A percentile compares a stretch with the other conserved stretches of the same genome.
Conservation (phyloP, 2,113 vertebrate species). For the Apteryx mantelli region DNA sequence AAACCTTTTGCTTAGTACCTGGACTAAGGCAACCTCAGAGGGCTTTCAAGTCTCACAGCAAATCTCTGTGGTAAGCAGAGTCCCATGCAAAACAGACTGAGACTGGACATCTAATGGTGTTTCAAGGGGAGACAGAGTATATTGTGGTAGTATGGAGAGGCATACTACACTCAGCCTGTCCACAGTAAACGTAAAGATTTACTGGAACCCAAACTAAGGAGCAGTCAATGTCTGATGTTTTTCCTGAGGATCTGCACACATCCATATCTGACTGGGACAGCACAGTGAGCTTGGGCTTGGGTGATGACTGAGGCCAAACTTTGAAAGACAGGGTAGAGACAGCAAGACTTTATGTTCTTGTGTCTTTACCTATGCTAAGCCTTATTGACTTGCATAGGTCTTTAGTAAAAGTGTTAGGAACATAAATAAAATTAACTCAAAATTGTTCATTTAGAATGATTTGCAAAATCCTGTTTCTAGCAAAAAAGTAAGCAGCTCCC, state of each 20-base stretch:
- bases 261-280: not conserved
- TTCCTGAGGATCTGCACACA: not conserved
- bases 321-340: not conserved
- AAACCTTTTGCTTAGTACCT: not conserved
- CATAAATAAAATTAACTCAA: not conserved
- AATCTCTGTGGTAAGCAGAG: not conserved
- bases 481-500: not conserved
- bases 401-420: not conserved
- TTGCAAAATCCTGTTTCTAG: not conserved
- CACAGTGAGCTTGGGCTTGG: fast-evolving
- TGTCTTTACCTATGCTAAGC: not conserved
- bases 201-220: not conserved
- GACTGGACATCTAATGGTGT: not conserved
- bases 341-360: not conserved
- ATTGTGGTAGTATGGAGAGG: not conserved
- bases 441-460: not conserved
- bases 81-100: not conserved
- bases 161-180: fast-evolving
- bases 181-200: not conserved
- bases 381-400: not conserved
- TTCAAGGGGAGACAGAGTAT: not conserved
- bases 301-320: not conserved
- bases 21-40: not conserved
- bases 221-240: not conserved
- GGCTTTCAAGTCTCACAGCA: not conserved